Evolutionary conservation across 2,888 invertebrate genomes (phyloP).

Genomic region (Lycia hirtaria): DNA sequence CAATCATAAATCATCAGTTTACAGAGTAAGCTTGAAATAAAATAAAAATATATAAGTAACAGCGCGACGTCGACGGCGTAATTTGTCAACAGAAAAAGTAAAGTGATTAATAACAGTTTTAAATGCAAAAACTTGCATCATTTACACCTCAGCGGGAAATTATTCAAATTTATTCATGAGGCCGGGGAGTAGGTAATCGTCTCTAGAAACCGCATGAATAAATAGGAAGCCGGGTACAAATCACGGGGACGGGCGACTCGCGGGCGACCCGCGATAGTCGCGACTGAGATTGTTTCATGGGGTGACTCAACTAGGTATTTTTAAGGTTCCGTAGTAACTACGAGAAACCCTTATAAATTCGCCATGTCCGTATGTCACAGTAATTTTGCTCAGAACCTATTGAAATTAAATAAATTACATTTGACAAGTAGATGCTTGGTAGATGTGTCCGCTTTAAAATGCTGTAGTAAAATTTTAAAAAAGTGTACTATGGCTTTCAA

Average conservation of each 20-base stretch:
- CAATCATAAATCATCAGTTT: constrained; percentile 17
- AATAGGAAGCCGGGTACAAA: constrained; percentile 78
- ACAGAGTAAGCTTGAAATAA: constrained; percentile 1
- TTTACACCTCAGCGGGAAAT: constrained; percentile 78
- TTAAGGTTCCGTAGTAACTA: too few species aligned
- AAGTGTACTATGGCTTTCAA: too few species aligned
- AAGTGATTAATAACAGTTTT: constrained; percentile 77
- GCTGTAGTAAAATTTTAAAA: too few species aligned
- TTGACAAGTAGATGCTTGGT: too few species aligned
- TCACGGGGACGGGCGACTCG: constrained; percentile 60
- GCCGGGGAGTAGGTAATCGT: constrained; percentile 77
- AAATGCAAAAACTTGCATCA: constrained; percentile 82
- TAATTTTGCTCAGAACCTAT: too few species aligned
- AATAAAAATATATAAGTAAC: constrained; percentile 18
- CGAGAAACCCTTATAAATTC: too few species aligned
- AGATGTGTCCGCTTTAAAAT: too few species aligned
- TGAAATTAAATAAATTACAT: too few species aligned
- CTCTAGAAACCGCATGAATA: constrained; percentile 78
- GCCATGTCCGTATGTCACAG: too few species aligned
- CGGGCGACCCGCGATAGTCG: constrained; percentile 52
- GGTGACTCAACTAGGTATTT: too few species aligned
- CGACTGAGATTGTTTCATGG: constrained; percentile 45
- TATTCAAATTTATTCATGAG: constrained; percentile 83
- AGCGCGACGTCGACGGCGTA: constrained; percentile 45
- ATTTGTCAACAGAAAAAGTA: constrained; percentile 66